Evolutionary conservation across 2,888 invertebrate species (phyloP).

Genomic region (Balanococcus diminutus): DNA sequence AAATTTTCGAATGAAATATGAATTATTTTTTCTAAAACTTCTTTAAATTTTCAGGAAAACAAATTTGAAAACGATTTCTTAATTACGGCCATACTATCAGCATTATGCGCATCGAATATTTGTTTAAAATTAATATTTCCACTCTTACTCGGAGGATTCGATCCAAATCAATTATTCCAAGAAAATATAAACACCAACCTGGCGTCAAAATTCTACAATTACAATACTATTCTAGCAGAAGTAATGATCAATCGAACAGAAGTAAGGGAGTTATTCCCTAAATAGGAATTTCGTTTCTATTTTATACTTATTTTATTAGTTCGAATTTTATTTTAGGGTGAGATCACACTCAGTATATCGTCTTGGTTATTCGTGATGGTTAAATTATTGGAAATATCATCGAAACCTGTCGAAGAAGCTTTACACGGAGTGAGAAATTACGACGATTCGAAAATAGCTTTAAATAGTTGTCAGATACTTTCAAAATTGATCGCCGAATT

Average conservation of each 20-base stretch:
- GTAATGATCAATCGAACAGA: conserved; percentile 76
- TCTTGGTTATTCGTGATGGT: conserved; percentile 65
- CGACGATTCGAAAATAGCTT: conserved; percentile 62
- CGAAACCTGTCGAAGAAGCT: conserved; percentile 72
- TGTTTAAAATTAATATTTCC: conserved; percentile 41
- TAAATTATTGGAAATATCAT: conserved; percentile 78
- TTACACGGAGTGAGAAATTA: conserved; percentile 47
- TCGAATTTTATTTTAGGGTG: not conserved
- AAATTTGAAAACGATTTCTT: conserved; percentile 41
- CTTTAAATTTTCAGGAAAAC: too few species aligned
- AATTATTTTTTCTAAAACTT: not conserved
- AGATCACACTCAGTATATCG: conserved; percentile 38
- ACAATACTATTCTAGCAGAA: conserved; percentile 77
- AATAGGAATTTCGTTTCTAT: not conserved
- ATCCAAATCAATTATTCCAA: conserved; percentile 47
- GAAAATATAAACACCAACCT: conserved; percentile 32
- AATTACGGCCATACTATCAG: conserved; percentile 48
- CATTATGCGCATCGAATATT: conserved; percentile 57
- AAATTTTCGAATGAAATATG: not conserved
- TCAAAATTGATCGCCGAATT: conserved; percentile 87
- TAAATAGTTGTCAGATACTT: conserved; percentile 76
- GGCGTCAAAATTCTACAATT: conserved; percentile 61
- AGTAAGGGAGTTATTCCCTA: conserved; percentile 59
- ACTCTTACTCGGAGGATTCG: conserved; percentile 45
- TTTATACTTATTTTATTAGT: not conserved